Base-by-base conservation (phyloP, 2,797 vertebrate species). In the Huso huso region DNA sequence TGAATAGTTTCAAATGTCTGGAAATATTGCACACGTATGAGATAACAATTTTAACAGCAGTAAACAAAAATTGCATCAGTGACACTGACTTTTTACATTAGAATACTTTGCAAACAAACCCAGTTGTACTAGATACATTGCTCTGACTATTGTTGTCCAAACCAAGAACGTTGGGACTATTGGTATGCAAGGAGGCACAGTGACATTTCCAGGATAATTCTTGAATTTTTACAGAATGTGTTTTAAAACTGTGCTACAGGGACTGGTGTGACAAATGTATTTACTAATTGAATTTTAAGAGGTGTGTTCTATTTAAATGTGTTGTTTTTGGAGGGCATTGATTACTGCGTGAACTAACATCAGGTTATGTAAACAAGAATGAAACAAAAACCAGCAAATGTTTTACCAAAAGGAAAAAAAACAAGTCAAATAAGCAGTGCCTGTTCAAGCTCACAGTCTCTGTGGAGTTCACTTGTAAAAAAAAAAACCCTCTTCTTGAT, bases 401-500 rank as follows among this genome's bases (percentile, higher is more conserved):
- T 78, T 81, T 88, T 86, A 88, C 83, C 83, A 84, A 88, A 87
- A 87, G 70, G 80, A 70, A 70, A 63, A 79, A 76, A 72, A 83
- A 87, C 87, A 87, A 89, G 83, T 81, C 87, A 88, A 89, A 89
- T 89, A 94, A 93, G 91, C 94, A 97, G 95, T 99, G 96, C 96
- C 95, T 98, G 95, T 94, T 93, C 88, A 88, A 92, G 93, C 93
- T 95, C 93, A 94, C 92, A 92, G 88, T 92, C 91, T 93, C 92
- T 92, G 91, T 92, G 92, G 89, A 93, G 91, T 94, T 95, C 91
- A 92, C 89, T 93, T 97, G 94, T 97, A 95, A 93, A 94, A 94
- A 95, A 94, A 81, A 81, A 18, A 18, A 18, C 1, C 61, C 87
- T 37, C 37, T 89, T 91, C 89, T 89, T 93, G 93, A 94, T 89